Conservation (phyloP, 2,113 vertebrate species). For the Dromiciops gliroides region DNA sequence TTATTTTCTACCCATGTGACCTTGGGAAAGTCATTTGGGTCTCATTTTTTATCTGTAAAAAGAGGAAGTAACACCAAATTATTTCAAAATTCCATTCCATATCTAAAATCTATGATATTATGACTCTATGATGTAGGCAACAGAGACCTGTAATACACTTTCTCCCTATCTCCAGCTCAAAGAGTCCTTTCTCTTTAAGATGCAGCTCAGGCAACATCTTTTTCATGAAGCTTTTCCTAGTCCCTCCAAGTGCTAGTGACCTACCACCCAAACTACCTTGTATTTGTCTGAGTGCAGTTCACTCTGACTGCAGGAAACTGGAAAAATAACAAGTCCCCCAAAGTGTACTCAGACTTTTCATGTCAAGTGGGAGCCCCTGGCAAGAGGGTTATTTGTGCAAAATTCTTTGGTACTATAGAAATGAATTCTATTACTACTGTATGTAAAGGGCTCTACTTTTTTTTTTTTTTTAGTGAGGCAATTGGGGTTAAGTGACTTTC, state of each 20-base stretch:
- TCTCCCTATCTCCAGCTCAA: neutral
- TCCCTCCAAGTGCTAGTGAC: neutral
- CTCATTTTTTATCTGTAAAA: too few relatives aligned
- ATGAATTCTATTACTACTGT: neutral
- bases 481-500: too few relatives aligned
- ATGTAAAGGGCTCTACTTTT: neutral
- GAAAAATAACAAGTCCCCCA: neutral
- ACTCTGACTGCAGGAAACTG: neutral
- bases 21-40: too few relatives aligned
- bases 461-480: too few relatives aligned
- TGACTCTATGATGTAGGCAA: too few relatives aligned
- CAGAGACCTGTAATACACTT: too few relatives aligned
- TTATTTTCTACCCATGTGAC: too few relatives aligned
- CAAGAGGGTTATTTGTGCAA: neutral
- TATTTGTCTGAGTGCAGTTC: neutral
- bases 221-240: neutral
- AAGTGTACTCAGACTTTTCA: neutral
- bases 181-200: neutral
- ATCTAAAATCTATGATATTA: too few relatives aligned
- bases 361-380: neutral
- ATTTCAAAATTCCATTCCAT: too few relatives aligned
- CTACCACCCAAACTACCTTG: neutral
- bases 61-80: too few relatives aligned
- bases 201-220: neutral
- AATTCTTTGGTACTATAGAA: neutral